Evolutionary conservation across 2,888 invertebrate species (phyloP).

Genomic region (Brenthis daphne): DNA sequence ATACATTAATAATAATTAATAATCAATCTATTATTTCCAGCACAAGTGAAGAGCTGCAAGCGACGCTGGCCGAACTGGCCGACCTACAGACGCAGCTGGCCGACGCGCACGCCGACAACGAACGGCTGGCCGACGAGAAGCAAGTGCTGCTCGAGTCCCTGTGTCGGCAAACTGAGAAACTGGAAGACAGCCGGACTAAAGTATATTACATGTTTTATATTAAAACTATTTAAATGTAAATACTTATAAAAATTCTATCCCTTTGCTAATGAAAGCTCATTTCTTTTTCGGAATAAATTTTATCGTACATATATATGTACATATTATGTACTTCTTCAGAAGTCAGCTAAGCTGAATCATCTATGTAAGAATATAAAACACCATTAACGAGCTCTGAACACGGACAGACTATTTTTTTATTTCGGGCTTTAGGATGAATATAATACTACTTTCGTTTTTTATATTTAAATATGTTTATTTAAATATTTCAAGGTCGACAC

Average conservation of each 20-base stretch:
- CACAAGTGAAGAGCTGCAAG: constrained; percentile 95
- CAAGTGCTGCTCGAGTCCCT: constrained; percentile 93
- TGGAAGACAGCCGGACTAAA: constrained; percentile 92
- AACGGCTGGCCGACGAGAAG: constrained; percentile 93
- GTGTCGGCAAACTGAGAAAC: constrained; percentile 94
- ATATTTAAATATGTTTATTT: not conserved
- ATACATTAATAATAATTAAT: no score
- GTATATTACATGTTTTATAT: constrained; percentile 44
- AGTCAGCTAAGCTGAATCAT: no score
- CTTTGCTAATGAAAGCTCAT: no score
- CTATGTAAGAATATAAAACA: no score
- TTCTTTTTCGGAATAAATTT: no score
- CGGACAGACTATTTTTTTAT: no score
- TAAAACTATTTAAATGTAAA: no score
- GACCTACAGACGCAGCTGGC: constrained; percentile 93
- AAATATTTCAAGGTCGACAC: constrained; percentile 86
- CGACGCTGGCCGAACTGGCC: constrained; percentile 95
- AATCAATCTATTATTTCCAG: constrained; percentile 68
- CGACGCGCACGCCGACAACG: constrained; percentile 94
- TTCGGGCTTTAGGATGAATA: no score
- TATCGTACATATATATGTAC: no score
- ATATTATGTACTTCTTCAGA: no score
- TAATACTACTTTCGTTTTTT: not conserved
- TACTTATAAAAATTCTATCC: no score
- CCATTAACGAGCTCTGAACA: no score